Percentiles rank a stretch among this genome's conserved stretches.
phyloP scores from a whole-genome alignment of 2,888 invertebrate genomes.

The Mesorhabditis sp. region DNA sequence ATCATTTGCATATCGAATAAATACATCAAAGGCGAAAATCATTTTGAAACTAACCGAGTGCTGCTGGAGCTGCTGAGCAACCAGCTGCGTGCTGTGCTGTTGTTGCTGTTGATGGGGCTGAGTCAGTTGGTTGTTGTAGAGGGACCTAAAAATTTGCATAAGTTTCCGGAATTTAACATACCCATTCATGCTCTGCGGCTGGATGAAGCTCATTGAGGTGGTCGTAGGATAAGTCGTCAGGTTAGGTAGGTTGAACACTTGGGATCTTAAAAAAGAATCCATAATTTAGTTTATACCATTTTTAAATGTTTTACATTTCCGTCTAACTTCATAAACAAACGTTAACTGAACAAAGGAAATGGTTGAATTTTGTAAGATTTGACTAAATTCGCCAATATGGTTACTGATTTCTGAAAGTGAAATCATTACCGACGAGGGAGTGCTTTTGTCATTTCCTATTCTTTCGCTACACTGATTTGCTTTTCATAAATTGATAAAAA shows the following conservation, averaged over 20 bases:
- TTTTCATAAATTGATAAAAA: no score
- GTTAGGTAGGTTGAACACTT: background rate
- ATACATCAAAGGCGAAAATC: background rate
- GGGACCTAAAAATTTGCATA: background rate
- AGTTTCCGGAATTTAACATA: background rate
- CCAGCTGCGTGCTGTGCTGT: background rate
- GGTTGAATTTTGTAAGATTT: no score
- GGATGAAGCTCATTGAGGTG: conserved; percentile 4
- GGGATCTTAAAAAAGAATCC: background rate
- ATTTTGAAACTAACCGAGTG: background rate
- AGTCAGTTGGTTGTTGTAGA: background rate
- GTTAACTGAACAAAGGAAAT: no score
- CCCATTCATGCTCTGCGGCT: conserved; percentile 6
- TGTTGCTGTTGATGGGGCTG: conserved; percentile 1
- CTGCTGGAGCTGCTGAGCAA: conserved; percentile 4
- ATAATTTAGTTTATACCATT: no score
- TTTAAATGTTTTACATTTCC: no score
- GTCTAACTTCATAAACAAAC: no score
- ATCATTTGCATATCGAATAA: background rate
- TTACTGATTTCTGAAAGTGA: no score
- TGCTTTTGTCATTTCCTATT: no score
- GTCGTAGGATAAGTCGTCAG: background rate
- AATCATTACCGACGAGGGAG: no score
- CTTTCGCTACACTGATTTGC: no score
- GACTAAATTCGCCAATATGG: no score